These are phyloP conservation scores for Yponomeuta plumbellus DNA, from an alignment of 2,888 invertebrate species.

Conservation along the genomic window DNA sequence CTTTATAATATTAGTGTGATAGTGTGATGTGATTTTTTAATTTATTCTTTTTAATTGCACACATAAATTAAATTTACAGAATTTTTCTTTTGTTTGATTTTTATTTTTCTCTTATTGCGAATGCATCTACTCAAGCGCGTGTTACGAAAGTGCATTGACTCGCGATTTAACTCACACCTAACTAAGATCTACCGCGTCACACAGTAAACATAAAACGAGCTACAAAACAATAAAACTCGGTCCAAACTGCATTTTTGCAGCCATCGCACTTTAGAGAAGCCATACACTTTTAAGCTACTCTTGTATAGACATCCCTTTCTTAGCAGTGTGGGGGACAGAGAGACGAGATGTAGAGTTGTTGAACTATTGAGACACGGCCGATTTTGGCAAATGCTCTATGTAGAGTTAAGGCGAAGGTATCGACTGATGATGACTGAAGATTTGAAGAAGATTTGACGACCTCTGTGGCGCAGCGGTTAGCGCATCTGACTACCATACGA, in stretches of 20 bases:
- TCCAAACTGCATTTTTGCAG: slow-evolving; percentile 50
- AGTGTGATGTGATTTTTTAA: too few relatives aligned
- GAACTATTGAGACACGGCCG: slow-evolving; percentile 55
- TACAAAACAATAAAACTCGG: slow-evolving; percentile 30
- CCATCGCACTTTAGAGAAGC: slow-evolving; percentile 42
- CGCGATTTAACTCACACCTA: neutral
- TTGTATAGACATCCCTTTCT: slow-evolving; percentile 31
- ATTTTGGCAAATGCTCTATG: slow-evolving; percentile 45
- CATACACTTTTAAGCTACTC: slow-evolving; percentile 21
- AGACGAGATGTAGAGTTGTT: slow-evolving; percentile 36
- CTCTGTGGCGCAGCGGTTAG: too few relatives aligned
- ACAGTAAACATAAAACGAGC: slow-evolving; percentile 9
- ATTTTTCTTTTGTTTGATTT: too few relatives aligned
- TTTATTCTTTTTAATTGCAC: too few relatives aligned
- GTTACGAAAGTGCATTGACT: neutral
- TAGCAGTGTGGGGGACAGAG: slow-evolving; percentile 26
- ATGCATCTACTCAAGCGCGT: too few relatives aligned
- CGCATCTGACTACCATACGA: too few relatives aligned
- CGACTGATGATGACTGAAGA: too few relatives aligned
- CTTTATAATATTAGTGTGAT: too few relatives aligned
- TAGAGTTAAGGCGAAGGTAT: slow-evolving; percentile 2
- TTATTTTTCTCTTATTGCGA: too few relatives aligned
- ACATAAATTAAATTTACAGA: too few relatives aligned
- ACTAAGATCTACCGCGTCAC: neutral
- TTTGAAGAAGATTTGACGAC: too few relatives aligned